Base-by-base conservation (phyloP, 2,113 vertebrate genomes). In the Hippolais icterina region DNA sequence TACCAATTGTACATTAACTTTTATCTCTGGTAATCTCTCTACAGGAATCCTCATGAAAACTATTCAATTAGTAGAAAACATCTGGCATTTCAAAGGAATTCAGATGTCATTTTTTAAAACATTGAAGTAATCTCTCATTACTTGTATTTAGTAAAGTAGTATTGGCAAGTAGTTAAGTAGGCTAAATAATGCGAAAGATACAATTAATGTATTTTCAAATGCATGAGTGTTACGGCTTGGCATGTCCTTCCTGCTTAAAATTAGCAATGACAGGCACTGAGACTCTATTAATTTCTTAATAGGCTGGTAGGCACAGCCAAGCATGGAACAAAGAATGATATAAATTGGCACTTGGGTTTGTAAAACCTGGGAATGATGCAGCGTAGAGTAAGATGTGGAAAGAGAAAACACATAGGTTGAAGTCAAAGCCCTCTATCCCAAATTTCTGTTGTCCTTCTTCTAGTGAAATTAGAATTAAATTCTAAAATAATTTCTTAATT, bases 121-220 rank as follows among this genome's bases (percentile, higher is more conserved):
- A 25, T 90, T 94, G 82, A 90, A 96, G 71, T 93, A 90, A 90
- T 92, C 12, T 91, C 80, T 95, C 52, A 63, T 89, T 42, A 89
- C 69, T 94, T 90, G 21, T 86, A 28, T 80, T 71, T 93, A 91
- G 74, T 87, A 92, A 96, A 96, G 57, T 24, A 79, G 29, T 81
- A 57, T 47, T 95, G 63, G n/a, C 88, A 97, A 90, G 75, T 83
- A 83, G 76, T 52, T 94, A 95, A 83, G 87, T 82, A 90, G 89
- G 57, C 27, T 97, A 93, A 97, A 94, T 97, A 97, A 97, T 87
- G 87, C 96, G 68, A 78, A 83, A 82, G 86, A 49, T 7, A 46
- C 5, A 41, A 96, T 97, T 94, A 97, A 90, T 91, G 84, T 97
- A 95, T 96, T 97, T 95, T 95, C 91, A 97, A 96, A 97, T 97